These are phyloP conservation scores for Protaetia brevitarsis DNA, from an alignment of 1,140 invertebrate species.

Conservation along the genomic window DNA sequence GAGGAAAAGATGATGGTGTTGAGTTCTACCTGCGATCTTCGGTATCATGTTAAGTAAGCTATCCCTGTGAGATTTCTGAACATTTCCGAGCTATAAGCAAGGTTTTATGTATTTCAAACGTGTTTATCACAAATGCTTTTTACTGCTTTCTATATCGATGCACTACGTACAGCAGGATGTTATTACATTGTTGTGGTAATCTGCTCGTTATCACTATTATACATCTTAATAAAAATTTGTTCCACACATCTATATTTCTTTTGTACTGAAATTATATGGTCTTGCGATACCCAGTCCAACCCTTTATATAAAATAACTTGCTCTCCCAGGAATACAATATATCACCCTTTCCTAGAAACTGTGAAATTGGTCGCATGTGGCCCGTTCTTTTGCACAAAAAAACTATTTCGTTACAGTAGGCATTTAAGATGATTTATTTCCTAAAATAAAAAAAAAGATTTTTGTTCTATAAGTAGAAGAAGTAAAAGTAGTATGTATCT, in stretches of 20 bases:
- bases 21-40: constrained; percentile 9
- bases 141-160: not conserved
- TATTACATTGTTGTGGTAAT: not conserved
- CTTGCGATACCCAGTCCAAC: not conserved
- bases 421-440: not conserved
- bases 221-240: constrained; percentile 11
- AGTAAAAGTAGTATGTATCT: too few relatives aligned
- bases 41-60: not conserved
- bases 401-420: constrained; percentile 7
- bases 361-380: constrained; percentile 14
- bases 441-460: too few relatives aligned
- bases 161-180: not conserved
- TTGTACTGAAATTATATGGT: not conserved
- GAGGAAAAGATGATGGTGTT: constrained; percentile 7
- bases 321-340: not conserved
- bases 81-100: too few relatives aligned
- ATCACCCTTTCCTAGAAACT: constrained; percentile 7
- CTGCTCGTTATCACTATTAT: not conserved
- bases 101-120: too few relatives aligned
- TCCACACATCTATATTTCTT: not conserved
- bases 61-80: too few relatives aligned
- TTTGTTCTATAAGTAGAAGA: too few relatives aligned
- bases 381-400: not conserved
- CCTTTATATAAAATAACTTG: constrained; percentile 1
- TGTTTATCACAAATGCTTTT: too few relatives aligned